These are phyloP conservation scores for Drosophila lacteicornis DNA, from an alignment of 1,140 invertebrate genomes.

Conservation along the genomic window DNA sequence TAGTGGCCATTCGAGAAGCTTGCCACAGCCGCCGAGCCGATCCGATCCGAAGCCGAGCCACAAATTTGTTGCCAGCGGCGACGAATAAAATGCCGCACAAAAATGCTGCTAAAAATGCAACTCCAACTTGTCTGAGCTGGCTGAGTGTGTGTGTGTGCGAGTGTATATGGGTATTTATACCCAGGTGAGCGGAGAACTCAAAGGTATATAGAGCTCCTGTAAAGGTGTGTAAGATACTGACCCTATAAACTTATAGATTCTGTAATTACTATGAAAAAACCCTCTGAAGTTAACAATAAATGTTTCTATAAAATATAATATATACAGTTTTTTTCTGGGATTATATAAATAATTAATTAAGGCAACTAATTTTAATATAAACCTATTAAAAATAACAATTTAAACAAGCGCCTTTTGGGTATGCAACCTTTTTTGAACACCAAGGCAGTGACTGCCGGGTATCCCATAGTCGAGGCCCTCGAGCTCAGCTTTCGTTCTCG, in stretches of 20 bases:
- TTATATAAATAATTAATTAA: background rate
- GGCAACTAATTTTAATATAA: background rate
- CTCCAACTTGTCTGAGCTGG: slow-evolving; percentile 65
- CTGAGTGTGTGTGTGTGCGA: slow-evolving; percentile 1
- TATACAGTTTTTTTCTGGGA: background rate
- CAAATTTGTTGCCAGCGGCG: slow-evolving; percentile 80
- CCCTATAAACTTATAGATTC: no score
- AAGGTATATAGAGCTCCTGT: background rate
- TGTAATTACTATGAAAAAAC: background rate
- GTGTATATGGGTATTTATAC: slow-evolving; percentile 16
- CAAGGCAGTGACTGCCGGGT: background rate
- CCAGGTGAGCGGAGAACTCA: background rate
- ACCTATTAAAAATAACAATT: background rate
- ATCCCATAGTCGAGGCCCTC: slow-evolving; percentile 5
- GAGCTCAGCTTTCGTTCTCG: background rate
- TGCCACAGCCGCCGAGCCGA: slow-evolving; percentile 26
- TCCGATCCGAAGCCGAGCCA: slow-evolving; percentile 15
- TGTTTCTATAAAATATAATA: background rate
- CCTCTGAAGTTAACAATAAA: accelerated
- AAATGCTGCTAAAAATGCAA: slow-evolving; percentile 83
- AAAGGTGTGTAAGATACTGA: background rate
- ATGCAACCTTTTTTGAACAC: no score
- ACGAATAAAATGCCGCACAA: slow-evolving; percentile 79
- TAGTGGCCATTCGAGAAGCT: slow-evolving; percentile 35
- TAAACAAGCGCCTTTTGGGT: background rate